Base-by-base conservation (phyloP, 1,140 invertebrate genomes). In the Vollenhovia emeryi region DNA sequence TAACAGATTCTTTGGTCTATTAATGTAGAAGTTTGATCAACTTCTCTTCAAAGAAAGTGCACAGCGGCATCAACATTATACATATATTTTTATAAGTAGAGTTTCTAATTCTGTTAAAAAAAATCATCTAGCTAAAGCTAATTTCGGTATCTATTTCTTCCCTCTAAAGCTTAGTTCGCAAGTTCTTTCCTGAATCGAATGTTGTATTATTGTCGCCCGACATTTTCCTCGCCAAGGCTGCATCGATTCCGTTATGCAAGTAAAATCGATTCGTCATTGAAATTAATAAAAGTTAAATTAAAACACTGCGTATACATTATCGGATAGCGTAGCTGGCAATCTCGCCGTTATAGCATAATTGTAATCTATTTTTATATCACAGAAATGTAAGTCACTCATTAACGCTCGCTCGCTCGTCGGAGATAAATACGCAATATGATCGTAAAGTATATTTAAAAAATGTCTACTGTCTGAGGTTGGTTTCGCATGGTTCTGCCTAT, bases 311-410 rank as follows among this genome's bases (percentile, higher is more conserved):
- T 73, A 36, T 59, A 40, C 2, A n/a, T 59, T 40, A 5, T n/a
- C 9, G 15, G 36, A 59, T 43, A 43, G 24, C 13, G 21, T 27
- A 66, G 11, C 33, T 30, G 0, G 4, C n/a, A 60, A 30, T 48
- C 13, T 64, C n/a, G 9, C 8, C 27, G 43, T 48, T 48, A 64
- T 78, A 76, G 21, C 45, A 76, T 48, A 40, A 66, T 68, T 27
- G 15, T 24, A 66, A 79, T 66, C 21, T 66, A 79, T 9, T 68
- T 50, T 66, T 68, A n/a, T 79, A 79, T 79, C 76, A 79, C 62
- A 79, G 76, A 55, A 68, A 52, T 66, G 15, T 55, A 55, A 79
- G 21, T 55, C 62, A 79, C 6, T 64, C 64, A 13, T 3, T 52
- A 18, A 27, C 6, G 40, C 36, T 8, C 30, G 15, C 9, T 68